Percentiles rank a stretch among this genome's conserved stretches.
These are phyloP conservation scores for Chaenogobius annularis DNA, from an alignment of 2,113 vertebrate genomes.

Conservation along the genomic window DNA sequence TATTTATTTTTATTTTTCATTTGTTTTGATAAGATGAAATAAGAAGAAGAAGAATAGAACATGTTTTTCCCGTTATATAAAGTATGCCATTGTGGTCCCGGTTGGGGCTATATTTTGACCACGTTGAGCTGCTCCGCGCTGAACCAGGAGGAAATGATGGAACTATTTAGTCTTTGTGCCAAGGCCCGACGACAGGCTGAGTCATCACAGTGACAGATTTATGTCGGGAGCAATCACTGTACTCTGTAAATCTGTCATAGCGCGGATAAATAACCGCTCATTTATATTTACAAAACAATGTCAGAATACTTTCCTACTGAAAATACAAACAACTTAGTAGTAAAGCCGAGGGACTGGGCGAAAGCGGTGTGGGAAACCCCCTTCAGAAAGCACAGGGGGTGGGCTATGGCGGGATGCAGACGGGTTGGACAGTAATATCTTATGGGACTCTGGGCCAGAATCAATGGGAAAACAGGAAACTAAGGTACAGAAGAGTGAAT, in stretches of 20 bases:
- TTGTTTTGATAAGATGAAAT: too few species aligned
- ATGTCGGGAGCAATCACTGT: conserved; percentile 2
- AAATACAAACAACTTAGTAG: conserved; percentile 1
- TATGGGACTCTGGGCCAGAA: conserved; percentile 42
- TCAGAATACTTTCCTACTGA: not conserved
- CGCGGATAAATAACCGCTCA: not conserved
- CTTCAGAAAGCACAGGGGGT: conserved; percentile 24
- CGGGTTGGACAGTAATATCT: conserved; percentile 34
- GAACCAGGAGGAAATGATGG: not conserved
- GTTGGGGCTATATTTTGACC: too few species aligned
- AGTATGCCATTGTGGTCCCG: not conserved
- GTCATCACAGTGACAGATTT: conserved; percentile 5
- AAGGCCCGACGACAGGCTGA: not conserved
- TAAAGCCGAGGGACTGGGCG: not conserved
- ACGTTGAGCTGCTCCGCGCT: not conserved
- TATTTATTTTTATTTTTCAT: too few species aligned
- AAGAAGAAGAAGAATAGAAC: not conserved
- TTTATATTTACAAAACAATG: not conserved
- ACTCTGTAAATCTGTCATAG: not conserved
- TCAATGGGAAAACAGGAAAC: not conserved
- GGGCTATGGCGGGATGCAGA: conserved; percentile 26
- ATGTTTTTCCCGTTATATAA: not conserved
- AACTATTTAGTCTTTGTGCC: not conserved
- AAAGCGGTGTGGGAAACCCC: not conserved
- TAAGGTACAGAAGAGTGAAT: too few species aligned